These are phyloP conservation scores for Drosophila melanica DNA, from an alignment of 1,140 invertebrate genomes.

Conservation along the genomic window DNA sequence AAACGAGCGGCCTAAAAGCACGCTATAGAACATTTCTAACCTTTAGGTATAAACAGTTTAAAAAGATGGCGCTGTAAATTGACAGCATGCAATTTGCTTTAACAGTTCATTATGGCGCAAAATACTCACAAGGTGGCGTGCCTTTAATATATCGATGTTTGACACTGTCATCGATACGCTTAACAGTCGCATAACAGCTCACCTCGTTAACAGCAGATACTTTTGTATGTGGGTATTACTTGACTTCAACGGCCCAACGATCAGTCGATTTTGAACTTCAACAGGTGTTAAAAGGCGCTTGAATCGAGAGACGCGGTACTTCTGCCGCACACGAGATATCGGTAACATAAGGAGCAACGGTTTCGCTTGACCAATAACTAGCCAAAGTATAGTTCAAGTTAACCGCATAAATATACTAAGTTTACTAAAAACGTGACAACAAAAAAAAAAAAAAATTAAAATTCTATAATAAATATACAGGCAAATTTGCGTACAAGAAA, in stretches of 20 bases:
- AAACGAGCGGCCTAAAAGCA: not conserved
- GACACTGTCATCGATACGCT: not conserved
- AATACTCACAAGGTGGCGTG: slow-evolving; percentile 1
- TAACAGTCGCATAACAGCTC: slow-evolving; percentile 9
- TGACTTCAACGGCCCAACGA: slow-evolving; percentile 27
- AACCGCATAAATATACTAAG: not conserved
- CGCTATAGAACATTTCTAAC: not conserved
- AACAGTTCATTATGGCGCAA: no score
- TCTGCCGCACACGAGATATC: slow-evolving; percentile 52
- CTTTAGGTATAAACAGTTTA: not conserved
- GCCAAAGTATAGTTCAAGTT: slow-evolving; percentile 5
- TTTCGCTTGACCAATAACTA: slow-evolving; percentile 17
- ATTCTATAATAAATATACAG: slow-evolving; percentile 16
- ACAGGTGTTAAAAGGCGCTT: slow-evolving; percentile 65
- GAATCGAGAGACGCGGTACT: slow-evolving; percentile 50
- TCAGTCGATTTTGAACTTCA: slow-evolving; percentile 72
- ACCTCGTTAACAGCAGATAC: slow-evolving; percentile 2
- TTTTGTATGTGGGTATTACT: slow-evolving; percentile 6
- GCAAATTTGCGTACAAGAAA: slow-evolving; percentile 9
- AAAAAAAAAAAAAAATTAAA: slow-evolving; percentile 30
- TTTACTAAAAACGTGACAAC: slow-evolving; percentile 26
- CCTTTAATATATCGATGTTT: slow-evolving; percentile 4
- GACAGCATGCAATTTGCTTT: not conserved
- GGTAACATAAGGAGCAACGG: slow-evolving; percentile 55
- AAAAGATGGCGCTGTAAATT: not conserved